These are phyloP conservation scores for Lasioglossum pauxillum DNA, from an alignment of 2,888 invertebrate species.

Conservation along the genomic window DNA sequence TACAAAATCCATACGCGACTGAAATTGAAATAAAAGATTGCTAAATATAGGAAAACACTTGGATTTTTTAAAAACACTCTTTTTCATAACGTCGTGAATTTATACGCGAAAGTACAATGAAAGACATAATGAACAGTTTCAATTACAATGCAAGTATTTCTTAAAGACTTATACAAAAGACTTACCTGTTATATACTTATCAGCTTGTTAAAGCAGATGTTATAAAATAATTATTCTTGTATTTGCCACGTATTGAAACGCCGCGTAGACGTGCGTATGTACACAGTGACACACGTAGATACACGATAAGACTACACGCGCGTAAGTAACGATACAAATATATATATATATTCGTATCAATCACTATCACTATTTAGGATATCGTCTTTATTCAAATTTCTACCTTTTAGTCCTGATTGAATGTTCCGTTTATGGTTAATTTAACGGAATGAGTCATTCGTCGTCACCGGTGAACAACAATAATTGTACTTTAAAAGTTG, in stretches of 20 bases:
- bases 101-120: background rate
- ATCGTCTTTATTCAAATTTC: slow-evolving; percentile 24
- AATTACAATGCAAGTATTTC: background rate
- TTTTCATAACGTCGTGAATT: background rate
- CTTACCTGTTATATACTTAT: slow-evolving; percentile 35
- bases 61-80: background rate
- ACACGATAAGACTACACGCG: slow-evolving; percentile 41
- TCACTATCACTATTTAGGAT: background rate
- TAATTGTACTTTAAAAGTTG: background rate
- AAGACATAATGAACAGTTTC: background rate
- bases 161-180: background rate
- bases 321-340: slow-evolving; percentile 2
- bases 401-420: slow-evolving; percentile 7
- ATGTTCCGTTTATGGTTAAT: slow-evolving; percentile 4
- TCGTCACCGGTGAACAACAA: slow-evolving; percentile 12
- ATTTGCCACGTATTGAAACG: slow-evolving; percentile 66
- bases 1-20: background rate
- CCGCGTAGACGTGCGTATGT: slow-evolving; percentile 37
- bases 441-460: background rate
- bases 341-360: background rate
- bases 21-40: background rate
- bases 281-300: slow-evolving; percentile 29
- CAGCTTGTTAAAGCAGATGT: background rate
- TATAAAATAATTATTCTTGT: slow-evolving; percentile 36
- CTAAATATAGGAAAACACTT: background rate